Evolutionary conservation across 2,113 vertebrate species (phyloP).

Genomic region (Caretta caretta): DNA sequence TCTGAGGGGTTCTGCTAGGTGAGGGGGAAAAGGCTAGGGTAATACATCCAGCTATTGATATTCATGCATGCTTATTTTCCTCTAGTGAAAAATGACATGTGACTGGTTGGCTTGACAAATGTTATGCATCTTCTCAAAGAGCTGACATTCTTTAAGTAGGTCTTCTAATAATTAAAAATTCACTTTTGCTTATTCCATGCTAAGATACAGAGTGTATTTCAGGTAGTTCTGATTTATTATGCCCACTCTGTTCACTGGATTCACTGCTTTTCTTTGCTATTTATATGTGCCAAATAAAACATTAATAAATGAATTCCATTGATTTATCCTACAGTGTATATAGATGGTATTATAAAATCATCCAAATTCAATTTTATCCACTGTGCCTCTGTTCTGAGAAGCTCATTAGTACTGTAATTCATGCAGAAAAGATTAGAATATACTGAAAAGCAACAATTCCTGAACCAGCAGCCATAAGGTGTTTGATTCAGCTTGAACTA

Average conservation of each 20-base stretch:
- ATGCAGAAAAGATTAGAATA: conserved; percentile 50
- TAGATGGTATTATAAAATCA: conserved; percentile 37
- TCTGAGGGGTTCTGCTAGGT: not conserved
- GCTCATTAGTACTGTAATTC: conserved; percentile 69
- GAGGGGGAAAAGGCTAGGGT: not conserved
- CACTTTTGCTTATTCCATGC: not conserved
- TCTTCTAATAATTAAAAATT: conserved; percentile 33
- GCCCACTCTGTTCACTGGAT: not conserved
- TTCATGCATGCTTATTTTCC: not conserved
- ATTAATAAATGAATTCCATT: conserved; percentile 70
- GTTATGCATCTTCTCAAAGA: not conserved
- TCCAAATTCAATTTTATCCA: conserved; percentile 25
- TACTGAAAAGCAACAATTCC: conserved; percentile 40
- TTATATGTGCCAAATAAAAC: conserved; percentile 62
- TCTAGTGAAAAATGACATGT: not conserved
- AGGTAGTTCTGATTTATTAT: not conserved
- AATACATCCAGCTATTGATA: not conserved
- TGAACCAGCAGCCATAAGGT: conserved; percentile 3
- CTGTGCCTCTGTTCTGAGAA: conserved; percentile 24
- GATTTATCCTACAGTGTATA: conserved; percentile 44
- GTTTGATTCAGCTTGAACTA: conserved; percentile 41
- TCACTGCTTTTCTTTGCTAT: conserved; percentile 3
- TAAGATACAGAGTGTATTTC: not conserved
- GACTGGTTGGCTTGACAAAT: not conserved
- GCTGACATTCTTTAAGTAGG: conserved; percentile 24